These are phyloP conservation scores for Hapalemur alaotrensis DNA, from an alignment of 2,797 vertebrate species.

Conservation along the genomic window DNA sequence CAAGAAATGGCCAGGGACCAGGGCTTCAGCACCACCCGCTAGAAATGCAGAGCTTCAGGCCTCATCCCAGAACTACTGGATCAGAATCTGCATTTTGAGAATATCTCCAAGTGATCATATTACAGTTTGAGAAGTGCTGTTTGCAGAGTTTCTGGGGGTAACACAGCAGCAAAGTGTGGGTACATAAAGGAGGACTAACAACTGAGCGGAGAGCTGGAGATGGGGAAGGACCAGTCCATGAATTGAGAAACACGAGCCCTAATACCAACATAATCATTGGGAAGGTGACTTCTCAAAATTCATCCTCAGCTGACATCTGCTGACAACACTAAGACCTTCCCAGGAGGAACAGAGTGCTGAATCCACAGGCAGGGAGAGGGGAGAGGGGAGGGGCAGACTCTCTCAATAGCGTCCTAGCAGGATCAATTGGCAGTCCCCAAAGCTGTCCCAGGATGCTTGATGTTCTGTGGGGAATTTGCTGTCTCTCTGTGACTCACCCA, in stretches of 20 bases:
- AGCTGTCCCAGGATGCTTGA: not conserved
- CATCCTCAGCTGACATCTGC: not conserved
- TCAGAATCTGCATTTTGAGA: not conserved
- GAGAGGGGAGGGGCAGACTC: not conserved
- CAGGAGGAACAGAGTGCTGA: not conserved
- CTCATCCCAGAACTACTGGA: not conserved
- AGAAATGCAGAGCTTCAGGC: not conserved
- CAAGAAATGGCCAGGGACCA: not conserved
- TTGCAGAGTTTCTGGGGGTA: not conserved
- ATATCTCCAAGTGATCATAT: not conserved
- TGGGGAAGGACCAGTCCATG: not conserved
- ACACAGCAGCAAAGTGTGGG: not conserved
- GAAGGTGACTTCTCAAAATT: not conserved
- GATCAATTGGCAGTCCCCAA: conserved; percentile 33
- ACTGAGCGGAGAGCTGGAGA: not conserved
- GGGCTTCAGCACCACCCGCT: not conserved
- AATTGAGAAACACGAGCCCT: not conserved
- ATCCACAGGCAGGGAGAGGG: not conserved
- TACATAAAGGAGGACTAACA: not conserved
- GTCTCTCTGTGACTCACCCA: conserved; percentile 47
- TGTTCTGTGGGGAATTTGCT: not conserved
- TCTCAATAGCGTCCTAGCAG: not conserved
- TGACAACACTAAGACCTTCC: not conserved
- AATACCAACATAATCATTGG: not conserved
- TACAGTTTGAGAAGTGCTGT: not conserved